Percentiles rank a stretch among this genome's conserved stretches.
phyloP scores from a whole-genome alignment of 2,888 invertebrate species.

The Campoplex nolae region DNA sequence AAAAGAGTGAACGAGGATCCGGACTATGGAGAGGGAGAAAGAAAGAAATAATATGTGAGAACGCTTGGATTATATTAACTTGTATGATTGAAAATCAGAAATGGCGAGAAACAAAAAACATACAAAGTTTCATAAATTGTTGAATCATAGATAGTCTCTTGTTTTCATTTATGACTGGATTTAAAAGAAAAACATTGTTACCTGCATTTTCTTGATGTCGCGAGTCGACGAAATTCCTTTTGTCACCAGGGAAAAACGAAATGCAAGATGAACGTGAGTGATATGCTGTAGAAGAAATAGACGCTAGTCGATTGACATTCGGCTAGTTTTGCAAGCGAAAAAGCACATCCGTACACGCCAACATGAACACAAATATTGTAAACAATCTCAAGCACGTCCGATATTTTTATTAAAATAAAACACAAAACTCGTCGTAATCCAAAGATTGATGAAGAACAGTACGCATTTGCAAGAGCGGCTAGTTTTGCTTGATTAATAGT shows the following conservation, averaged over 20 bases:
- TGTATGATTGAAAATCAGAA: conserved; percentile 47
- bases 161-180: conserved; percentile 61
- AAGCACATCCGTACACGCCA: background rate
- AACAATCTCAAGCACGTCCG: conserved; percentile 11
- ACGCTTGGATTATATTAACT: conserved; percentile 55
- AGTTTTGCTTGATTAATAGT: conserved; percentile 26
- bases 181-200: conserved; percentile 41
- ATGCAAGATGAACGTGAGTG: conserved; percentile 2
- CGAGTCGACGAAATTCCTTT: conserved; percentile 41
- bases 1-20: conserved; percentile 28
- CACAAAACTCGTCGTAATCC: conserved; percentile 33
- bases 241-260: conserved; percentile 25
- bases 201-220: conserved; percentile 46
- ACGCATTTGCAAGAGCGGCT: conserved; percentile 42
- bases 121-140: conserved; percentile 61
- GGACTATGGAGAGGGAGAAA: conserved; percentile 18
- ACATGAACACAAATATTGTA: conserved; percentile 3
- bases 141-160: conserved; percentile 65
- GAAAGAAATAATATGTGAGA: conserved; percentile 4
- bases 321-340: background rate
- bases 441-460: conserved; percentile 38
- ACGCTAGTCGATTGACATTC: conserved; percentile 14
- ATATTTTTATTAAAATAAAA: background rate
- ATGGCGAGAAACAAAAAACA: conserved; percentile 43
- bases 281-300: background rate